Conservation (phyloP, 2,113 vertebrate genomes). For the Argyrosomus japonicus region DNA sequence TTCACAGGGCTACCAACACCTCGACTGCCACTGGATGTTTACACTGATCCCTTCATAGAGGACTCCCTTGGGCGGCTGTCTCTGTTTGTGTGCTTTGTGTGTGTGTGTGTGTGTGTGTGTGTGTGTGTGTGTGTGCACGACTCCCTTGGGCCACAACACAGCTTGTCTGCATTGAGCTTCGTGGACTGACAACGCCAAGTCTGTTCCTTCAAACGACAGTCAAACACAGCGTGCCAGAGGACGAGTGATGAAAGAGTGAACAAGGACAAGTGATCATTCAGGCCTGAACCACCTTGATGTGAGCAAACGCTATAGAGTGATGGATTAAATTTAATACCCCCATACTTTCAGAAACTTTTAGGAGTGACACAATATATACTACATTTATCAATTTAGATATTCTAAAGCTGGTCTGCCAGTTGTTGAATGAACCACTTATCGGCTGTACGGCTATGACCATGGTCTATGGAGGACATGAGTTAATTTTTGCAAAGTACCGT, state of each 20-base stretch:
- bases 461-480: neutral
- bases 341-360: neutral
- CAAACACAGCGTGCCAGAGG: constrained; percentile 32
- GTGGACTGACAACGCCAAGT: constrained; percentile 50
- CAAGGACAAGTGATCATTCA: constrained; percentile 50
- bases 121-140: neutral
- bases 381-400: neutral
- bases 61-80: constrained; percentile 58
- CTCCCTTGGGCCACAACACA: constrained; percentile 49
- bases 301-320: neutral
- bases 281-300: constrained; percentile 26
- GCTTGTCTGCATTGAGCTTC: constrained; percentile 51
- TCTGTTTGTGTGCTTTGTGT: constrained; percentile 27
- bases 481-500: neutral
- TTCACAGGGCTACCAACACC: constrained; percentile 73
- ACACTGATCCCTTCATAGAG: constrained; percentile 73
- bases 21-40: constrained; percentile 74
- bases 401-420: neutral
- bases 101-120: neutral
- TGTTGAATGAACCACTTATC: neutral
- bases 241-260: constrained; percentile 26
- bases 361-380: neutral
- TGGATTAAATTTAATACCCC: neutral
- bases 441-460: too few relatives aligned
- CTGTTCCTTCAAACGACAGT: constrained; percentile 58